Evolutionary conservation across 2,888 invertebrate species (phyloP).

Genomic region (Calameuta pallipes): DNA sequence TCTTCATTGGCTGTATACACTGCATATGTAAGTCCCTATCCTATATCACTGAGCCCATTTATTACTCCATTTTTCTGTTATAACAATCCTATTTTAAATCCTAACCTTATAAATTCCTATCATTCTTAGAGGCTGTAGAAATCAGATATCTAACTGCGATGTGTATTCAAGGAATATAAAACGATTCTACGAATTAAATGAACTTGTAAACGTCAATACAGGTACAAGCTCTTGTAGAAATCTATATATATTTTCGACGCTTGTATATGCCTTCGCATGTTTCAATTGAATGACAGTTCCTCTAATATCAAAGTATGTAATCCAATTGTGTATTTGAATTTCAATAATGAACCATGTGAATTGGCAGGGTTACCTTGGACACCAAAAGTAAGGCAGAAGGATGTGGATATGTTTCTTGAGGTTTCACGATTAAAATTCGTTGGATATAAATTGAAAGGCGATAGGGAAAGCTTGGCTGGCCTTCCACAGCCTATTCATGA

Average conservation of each 20-base stretch:
- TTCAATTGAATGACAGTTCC: neutral
- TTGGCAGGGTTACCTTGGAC: conserved; percentile 88
- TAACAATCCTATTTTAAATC: neutral
- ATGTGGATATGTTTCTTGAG: conserved; percentile 92
- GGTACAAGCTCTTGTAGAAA: neutral
- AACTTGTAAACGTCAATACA: neutral
- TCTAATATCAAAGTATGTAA: neutral
- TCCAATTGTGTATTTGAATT: neutral
- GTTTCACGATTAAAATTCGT: conserved; percentile 95
- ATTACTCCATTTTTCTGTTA: neutral
- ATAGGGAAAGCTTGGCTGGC: conserved; percentile 91
- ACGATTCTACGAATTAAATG: neutral
- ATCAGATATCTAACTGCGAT: neutral
- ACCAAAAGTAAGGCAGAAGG: conserved; percentile 94
- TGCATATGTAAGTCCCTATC: neutral
- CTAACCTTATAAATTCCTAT: neutral
- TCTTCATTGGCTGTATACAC: neutral
- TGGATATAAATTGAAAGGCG: conserved; percentile 90
- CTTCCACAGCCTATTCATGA: conserved; percentile 97
- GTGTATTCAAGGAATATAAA: neutral
- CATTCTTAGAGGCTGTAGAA: neutral
- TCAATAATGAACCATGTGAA: neutral
- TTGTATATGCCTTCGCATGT: neutral
- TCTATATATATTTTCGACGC: neutral
- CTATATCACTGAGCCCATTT: neutral